Evolutionary conservation across 2,888 invertebrate species (phyloP), one percentile per base, ranked within the genome.

Genomic region (Meiosimyza platycephala): DNA sequence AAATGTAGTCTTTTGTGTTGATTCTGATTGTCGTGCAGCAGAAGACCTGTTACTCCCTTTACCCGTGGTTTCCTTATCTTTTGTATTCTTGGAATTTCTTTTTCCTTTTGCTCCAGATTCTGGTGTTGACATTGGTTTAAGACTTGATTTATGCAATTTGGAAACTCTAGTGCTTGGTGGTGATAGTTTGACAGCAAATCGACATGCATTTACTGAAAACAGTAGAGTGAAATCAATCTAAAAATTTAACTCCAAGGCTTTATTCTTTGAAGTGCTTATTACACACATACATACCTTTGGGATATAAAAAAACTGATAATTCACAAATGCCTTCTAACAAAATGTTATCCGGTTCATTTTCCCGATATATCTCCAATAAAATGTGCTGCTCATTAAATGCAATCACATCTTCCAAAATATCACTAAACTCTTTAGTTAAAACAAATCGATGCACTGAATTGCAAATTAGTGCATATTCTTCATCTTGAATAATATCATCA

Each of bases 401-500:
- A 3, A 83, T 51, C 1, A 74, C 75, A 6, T 78, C 16, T 65
- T 84, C 82, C 6, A 84, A 74, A 11, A 76, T 77, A 6, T 60
- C 54, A 2, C 79, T 69, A 80, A 83, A 78, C 5, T 77, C 72
- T 6, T 74, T 65, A 11, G 78, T 81, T 9, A 84, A 18, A 1
- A 83, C 79, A 54, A 76, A 84, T 0, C 84, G 84, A 75, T 83
- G 84, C 72, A 80, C 16, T 0, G 83, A 82, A 68, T 84, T 84
- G n/a, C 80, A 82, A 40, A 83, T 71, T 22, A 84, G 48, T 0
- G 83, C 84, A 1, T 11, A n/a, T 15, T 83, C 80, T 5, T 59
- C 57, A 0, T 67, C 6, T 0, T 67, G 51, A 75, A 81, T 67
- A 13, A 84, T 82, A 0, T 70, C 15, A 0, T 74, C 28, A 0